phyloP scores from a whole-genome alignment of 2,113 vertebrate species.

The Oreochromis spilurus region DNA sequence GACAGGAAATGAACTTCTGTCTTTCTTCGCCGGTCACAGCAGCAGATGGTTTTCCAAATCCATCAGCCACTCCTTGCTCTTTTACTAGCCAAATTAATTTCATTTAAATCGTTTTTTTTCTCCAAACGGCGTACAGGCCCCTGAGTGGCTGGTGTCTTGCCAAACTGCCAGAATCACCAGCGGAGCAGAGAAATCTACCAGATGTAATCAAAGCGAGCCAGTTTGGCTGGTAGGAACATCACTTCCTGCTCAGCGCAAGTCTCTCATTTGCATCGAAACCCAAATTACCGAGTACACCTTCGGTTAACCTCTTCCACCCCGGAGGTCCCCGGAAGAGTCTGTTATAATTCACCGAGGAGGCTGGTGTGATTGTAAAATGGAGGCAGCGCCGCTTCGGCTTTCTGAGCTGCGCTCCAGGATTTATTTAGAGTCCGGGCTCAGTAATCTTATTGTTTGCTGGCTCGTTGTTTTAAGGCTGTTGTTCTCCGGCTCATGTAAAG shows the following conservation, averaged over 20 bases:
- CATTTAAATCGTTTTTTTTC: not conserved
- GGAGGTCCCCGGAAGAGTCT: not conserved
- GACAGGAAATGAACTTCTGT: conserved; percentile 25
- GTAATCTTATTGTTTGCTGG: not conserved
- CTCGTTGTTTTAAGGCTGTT: not conserved
- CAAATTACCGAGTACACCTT: not conserved
- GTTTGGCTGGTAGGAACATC: not conserved
- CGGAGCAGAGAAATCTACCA: not conserved
- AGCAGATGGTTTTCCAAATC: conserved; percentile 36
- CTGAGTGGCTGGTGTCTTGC: not conserved
- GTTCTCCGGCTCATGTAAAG: not conserved
- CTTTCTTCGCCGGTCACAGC: not conserved
- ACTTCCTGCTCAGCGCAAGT: not conserved
- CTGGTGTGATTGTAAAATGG: not conserved
- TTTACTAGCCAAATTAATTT: conserved; percentile 18
- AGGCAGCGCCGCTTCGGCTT: not conserved
- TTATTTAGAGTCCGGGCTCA: not conserved
- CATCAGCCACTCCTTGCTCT: conserved; percentile 23
- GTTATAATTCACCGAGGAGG: not conserved
- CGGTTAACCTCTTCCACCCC: not conserved
- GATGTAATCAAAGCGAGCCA: not conserved
- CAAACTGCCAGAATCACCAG: not conserved
- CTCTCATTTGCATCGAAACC: not conserved
- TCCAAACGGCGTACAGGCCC: not conserved
- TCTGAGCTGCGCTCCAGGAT: not conserved